Base-by-base conservation (phyloP, 2,888 invertebrate genomes). In the Drosophila buzzatii region DNA sequence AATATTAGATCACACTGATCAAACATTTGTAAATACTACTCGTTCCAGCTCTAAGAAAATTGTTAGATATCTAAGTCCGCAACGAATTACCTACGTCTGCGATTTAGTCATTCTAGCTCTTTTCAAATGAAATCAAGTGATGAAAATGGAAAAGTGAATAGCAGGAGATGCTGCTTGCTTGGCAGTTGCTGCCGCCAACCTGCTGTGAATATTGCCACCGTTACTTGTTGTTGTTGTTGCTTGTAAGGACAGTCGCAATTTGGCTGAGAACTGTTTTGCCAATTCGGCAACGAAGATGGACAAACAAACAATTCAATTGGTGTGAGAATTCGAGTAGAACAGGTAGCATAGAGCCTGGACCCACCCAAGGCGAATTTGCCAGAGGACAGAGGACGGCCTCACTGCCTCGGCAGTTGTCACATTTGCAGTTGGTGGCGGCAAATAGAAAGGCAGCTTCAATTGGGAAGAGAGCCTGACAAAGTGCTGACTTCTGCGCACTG, bases 401-500 rank as follows among this genome's bases (percentile, higher is more conserved):
- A 35, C 33, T 6, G 76, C 47, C 47, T 10, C n/a, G 20, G 56
- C 55, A 70, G 70, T 76, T 80, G 77, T 78, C 77, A 58, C 76
- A 69, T 59, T 42, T 14, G 61, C 60, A 53, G 52, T 51, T 57
- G 45, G 3, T 41, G 20, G 69, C 49, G 49, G 63, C 73, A 63
- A 76, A 76, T 74, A 70, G 70, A 76, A 70, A 73, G 61, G 53
- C 52, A 33, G 37, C 39, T 35, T 27, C 42, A 51, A 60, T 66
- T 20, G 44, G 44, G 39, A n/a, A 53, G 41, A 58, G 49, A 61
- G 56, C 44, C 70, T 67, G 59, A 37, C 51, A 47, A 56, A 63
- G 58, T 61, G 39, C 59, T 18, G 80, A 82, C 70, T 76, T 74
- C 62, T 80, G 83, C 76, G 52, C 70, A 67, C 81, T 85, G 82